Percentiles rank a stretch among this genome's conserved stretches.
These are phyloP conservation scores for Hyposmocoma kahamanoa DNA, from an alignment of 1,140 invertebrate species.

Conservation along the genomic window DNA sequence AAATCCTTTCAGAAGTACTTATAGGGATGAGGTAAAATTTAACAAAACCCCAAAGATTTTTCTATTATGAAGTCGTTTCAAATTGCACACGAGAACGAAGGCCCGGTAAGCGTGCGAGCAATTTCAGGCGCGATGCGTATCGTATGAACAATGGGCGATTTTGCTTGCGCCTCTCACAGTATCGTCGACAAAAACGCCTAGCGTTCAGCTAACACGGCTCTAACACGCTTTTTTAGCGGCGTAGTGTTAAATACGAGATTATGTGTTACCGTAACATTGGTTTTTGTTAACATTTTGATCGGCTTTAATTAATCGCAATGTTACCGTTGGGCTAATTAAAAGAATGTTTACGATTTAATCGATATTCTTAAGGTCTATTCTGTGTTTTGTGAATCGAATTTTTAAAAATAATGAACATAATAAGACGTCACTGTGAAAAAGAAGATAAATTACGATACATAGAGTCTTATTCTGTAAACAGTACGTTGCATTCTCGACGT, in stretches of 20 bases:
- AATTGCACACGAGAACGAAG: neutral
- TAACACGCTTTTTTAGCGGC: neutral
- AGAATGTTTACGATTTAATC: no score
- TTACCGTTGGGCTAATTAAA: no score
- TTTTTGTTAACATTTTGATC: no score
- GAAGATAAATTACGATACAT: no score
- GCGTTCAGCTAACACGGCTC: neutral
- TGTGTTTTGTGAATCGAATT: no score
- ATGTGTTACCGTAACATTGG: constrained; percentile 3
- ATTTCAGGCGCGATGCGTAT: constrained; percentile 2
- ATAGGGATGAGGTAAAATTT: no score
- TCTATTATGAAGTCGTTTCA: neutral
- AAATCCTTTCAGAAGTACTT: no score
- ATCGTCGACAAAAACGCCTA: neutral
- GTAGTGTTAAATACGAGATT: neutral
- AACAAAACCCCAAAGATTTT: no score
- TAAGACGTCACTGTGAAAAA: no score
- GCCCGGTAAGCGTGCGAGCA: neutral
- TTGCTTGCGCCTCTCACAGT: neutral
- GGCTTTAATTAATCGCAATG: no score
- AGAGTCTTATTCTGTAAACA: neutral
- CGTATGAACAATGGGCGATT: neutral
- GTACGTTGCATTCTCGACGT: neutral
- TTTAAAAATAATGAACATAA: no score
- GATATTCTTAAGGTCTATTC: no score